These are phyloP conservation scores for Carlito syrichta DNA, from an alignment of 2,113 vertebrate genomes.

Conservation along the genomic window DNA sequence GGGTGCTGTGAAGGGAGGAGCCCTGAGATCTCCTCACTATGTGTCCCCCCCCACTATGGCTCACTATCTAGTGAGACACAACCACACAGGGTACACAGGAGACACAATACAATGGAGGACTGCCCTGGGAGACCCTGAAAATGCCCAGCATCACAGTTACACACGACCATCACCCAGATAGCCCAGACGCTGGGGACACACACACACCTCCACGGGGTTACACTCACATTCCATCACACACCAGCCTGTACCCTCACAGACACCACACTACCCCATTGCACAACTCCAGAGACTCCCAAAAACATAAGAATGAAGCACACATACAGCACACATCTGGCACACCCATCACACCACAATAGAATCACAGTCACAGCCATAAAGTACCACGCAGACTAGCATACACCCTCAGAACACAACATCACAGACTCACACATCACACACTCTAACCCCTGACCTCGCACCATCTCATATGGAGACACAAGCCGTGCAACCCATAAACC, in stretches of 20 bases:
- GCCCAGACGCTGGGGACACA: neutral
- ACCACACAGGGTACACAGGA: neutral
- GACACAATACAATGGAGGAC: neutral
- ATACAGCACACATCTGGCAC: neutral
- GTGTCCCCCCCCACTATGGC: neutral
- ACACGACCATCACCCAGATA: neutral
- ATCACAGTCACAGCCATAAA: neutral
- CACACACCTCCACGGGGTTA: neutral
- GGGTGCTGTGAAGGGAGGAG: neutral
- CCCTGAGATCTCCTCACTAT: neutral
- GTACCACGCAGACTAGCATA: neutral
- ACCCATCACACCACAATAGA: neutral
- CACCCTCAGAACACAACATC: neutral
- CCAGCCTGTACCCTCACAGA: neutral
- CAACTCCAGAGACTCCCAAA: neutral
- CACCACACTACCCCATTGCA: neutral
- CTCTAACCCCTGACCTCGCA: neutral
- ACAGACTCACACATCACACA: neutral
- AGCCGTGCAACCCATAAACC: neutral
- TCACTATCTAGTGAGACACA: neutral
- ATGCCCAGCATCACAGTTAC: neutral
- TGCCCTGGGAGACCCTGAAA: neutral
- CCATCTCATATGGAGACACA: neutral
- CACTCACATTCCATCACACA: neutral
- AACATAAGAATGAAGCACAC: neutral